Conservation (phyloP, 2,113 vertebrate genomes). For the Epinephelus fuscoguttatus region DNA sequence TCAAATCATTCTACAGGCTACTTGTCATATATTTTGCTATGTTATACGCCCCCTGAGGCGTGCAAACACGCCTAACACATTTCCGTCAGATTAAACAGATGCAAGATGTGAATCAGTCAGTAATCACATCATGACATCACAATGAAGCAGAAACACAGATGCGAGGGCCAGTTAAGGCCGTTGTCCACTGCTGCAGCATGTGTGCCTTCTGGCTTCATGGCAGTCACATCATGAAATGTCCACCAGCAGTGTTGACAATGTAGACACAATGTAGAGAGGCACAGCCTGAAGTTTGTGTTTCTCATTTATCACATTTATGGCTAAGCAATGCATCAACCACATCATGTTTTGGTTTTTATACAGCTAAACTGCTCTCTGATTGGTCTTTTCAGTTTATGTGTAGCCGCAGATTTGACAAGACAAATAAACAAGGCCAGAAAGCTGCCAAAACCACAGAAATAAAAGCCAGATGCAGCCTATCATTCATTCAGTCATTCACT, state of each 20-base stretch:
- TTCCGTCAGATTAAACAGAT: constrained; percentile 28
- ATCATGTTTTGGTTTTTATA: background rate
- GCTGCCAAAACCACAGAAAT: constrained; percentile 6
- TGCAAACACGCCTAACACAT: background rate
- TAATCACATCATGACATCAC: constrained; percentile 24
- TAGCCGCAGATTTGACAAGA: background rate
- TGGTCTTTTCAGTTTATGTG: background rate
- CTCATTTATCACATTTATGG: constrained; percentile 19
- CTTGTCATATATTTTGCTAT: background rate
- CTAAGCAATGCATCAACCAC: background rate
- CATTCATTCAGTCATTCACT: background rate
- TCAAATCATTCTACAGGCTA: constrained; percentile 19
- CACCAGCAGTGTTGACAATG: background rate
- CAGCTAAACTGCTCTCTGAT: background rate
- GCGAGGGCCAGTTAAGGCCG: background rate
- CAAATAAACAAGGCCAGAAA: constrained; percentile 4
- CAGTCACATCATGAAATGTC: background rate
- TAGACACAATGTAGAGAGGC: background rate
- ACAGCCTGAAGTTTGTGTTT: background rate
- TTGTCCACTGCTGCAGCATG: background rate
- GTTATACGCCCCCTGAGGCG: constrained; percentile 5
- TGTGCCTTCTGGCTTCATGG: background rate
- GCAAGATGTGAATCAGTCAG: constrained; percentile 13
- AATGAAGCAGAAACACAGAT: background rate
- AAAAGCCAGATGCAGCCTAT: background rate